phyloP scores from a whole-genome alignment of 2,888 invertebrate genomes.

The Amblyjoppa proteus region DNA sequence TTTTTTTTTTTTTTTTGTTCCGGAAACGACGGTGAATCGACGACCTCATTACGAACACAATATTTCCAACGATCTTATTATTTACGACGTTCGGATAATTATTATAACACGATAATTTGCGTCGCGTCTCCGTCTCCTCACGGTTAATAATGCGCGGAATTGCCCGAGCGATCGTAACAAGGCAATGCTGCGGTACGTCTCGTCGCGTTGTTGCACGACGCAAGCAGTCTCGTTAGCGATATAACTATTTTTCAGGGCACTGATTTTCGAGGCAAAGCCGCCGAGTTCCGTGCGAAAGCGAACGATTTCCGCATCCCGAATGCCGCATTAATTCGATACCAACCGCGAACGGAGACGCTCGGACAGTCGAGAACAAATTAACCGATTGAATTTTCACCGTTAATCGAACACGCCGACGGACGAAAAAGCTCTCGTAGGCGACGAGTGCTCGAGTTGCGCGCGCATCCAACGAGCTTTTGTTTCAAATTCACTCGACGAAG shows the following conservation, averaged over 20 bases:
- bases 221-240: neutral
- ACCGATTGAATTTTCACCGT: slow-evolving; percentile 5
- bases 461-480: slow-evolving; percentile 6
- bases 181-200: neutral
- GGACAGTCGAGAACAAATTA: neutral
- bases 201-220: neutral
- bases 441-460: neutral
- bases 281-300: neutral
- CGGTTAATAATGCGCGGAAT: neutral
- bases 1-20: neutral
- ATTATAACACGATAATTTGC: no score
- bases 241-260: neutral
- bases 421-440: neutral
- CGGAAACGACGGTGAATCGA: neutral
- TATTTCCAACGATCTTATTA: neutral
- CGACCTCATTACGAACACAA: neutral
- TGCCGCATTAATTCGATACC: neutral
- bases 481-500: neutral
- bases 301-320: neutral
- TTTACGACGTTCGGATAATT: neutral
- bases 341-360: neutral
- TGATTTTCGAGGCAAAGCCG: neutral
- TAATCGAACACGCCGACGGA: slow-evolving; percentile 20
- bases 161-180: neutral
- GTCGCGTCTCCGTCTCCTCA: neutral